Evolutionary conservation across 2,113 vertebrate species (phyloP).

Genomic region (Odobenus rosmarus): DNA sequence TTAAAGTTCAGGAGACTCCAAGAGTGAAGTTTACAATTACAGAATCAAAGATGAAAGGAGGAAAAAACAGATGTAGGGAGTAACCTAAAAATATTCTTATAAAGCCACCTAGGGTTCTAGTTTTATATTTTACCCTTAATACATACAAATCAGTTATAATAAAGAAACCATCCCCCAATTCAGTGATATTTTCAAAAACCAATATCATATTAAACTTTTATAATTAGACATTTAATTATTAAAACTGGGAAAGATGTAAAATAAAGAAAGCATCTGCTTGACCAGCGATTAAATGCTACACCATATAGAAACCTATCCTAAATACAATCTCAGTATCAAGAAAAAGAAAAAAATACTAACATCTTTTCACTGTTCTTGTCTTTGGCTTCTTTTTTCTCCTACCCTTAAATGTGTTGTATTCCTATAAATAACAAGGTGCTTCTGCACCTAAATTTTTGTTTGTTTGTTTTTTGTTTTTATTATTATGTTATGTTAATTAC

Average conservation of each 20-base stretch:
- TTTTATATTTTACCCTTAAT: neutral
- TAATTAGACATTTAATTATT: neutral
- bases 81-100: neutral
- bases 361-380: neutral
- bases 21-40: neutral
- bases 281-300: neutral
- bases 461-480: no score
- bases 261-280: neutral
- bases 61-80: neutral
- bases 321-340: neutral
- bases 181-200: neutral
- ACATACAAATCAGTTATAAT: neutral
- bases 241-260: neutral
- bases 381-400: neutral
- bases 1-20: neutral
- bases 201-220: neutral
- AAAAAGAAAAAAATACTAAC: neutral
- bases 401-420: neutral
- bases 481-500: no score
- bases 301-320: neutral
- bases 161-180: neutral
- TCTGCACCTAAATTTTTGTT: neutral
- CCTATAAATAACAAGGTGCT: neutral
- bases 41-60: neutral
- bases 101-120: neutral